Evolutionary conservation across 1,140 invertebrate species (phyloP).

Genomic region (Zaprionus ornatus): DNA sequence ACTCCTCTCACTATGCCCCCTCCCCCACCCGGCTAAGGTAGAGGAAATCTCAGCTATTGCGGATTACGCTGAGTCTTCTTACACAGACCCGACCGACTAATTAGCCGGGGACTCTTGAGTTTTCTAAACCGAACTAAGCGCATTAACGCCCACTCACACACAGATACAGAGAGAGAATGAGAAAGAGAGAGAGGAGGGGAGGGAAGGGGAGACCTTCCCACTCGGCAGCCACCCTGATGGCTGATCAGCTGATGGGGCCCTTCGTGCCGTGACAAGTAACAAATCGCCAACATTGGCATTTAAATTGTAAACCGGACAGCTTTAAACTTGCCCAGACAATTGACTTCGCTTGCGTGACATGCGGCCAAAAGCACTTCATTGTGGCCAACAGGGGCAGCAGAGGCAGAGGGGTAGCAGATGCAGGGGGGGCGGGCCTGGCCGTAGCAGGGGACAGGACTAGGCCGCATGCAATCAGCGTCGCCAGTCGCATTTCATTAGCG

Average conservation of each 20-base stretch:
- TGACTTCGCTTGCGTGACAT: conserved; percentile 73
- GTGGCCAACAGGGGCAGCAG: neutral
- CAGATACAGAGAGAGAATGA: neutral
- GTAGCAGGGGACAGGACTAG: conserved; percentile 25
- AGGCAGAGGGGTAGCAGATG: neutral
- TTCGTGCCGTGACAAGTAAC: conserved; percentile 60
- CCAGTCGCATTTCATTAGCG: conserved; percentile 72
- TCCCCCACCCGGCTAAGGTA: conserved; percentile 11
- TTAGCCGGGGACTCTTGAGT: conserved; percentile 50
- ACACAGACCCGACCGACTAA: conserved; percentile 44
- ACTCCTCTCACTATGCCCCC: neutral
- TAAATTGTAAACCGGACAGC: conserved; percentile 68
- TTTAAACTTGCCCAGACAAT: conserved; percentile 73
- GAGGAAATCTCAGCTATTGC: conserved; percentile 70
- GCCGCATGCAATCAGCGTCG: conserved; percentile 71
- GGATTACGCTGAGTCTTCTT: conserved; percentile 55
- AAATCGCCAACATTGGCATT: conserved; percentile 77
- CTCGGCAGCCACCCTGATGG: neutral
- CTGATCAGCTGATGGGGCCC: conserved; percentile 2
- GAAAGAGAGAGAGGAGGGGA: neutral
- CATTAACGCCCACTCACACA: conserved; percentile 52
- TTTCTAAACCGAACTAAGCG: conserved; percentile 57
- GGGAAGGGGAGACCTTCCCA: too few species aligned
- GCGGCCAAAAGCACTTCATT: conserved; percentile 54
- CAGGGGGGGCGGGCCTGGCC: neutral